Evolutionary conservation across 2,888 invertebrate species (phyloP), one percentile per base, ranked within the genome.

Genomic region (Dryadula phaetusa): DNA sequence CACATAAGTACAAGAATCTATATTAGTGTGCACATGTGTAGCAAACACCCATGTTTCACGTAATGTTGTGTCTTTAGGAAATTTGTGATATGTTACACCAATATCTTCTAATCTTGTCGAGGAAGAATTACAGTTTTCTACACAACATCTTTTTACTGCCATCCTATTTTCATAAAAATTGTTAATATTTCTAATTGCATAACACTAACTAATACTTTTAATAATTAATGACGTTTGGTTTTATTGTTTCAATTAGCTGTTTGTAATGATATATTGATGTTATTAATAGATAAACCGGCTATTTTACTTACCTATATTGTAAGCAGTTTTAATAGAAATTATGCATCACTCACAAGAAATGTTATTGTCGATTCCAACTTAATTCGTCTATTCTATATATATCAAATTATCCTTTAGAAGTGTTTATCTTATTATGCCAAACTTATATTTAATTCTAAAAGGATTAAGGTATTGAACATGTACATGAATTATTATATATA

Each of bases 81-180:
- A 95, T 76, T 95, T 96, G 83, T 96, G 96, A 79, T 95, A 95
- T 42, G 96, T 96, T 40, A 96, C 95, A 70, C 96, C 96, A 73
- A 93, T 87, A 80, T 95, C 94, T 83, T 95, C 94, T 67, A 88
- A 84, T 80, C 94, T 92, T 69, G 90, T 89, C 40, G 95, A 94
- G 81, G 94, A 93, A 61, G 95, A 95, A 72, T 91, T 87, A 88
- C 95, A 95, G 77, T 92, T 93, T 75, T 91, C 90, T 76, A 95
- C 92, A 81, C 93, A 94, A 90, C 95, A 95, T 87, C 94, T 94
- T 73, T 85, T 94, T 71, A 84, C 82, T 74, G 93, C 94, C 95
- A 95, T 95, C 90, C 82, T 88, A 85, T 62, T 70, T 67, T 49
- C 34, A 56, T 28, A 60, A 61, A 66, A 69, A 56, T 44, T 58